These are phyloP conservation scores for Salpingus planirostris DNA, from an alignment of 2,888 invertebrate species.

Conservation along the genomic window DNA sequence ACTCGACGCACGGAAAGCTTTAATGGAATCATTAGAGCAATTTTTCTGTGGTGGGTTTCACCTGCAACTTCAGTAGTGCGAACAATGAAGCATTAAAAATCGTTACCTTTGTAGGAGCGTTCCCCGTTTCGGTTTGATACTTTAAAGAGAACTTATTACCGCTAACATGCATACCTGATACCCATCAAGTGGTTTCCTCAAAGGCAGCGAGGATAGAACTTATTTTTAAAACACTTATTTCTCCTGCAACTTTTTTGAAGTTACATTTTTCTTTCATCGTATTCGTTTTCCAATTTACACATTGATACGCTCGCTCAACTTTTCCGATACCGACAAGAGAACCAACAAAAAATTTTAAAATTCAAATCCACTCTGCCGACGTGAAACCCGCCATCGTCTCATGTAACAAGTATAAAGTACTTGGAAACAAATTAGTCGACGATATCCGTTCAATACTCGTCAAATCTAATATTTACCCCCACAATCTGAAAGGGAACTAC, in stretches of 20 bases:
- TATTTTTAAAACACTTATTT: constrained; percentile 15
- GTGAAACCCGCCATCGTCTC: background rate
- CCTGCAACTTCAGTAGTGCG: too few relatives aligned
- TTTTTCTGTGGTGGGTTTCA: too few relatives aligned
- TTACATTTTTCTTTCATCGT: constrained; percentile 20
- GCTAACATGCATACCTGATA: constrained; percentile 25
- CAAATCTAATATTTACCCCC: too few relatives aligned
- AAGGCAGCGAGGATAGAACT: constrained; percentile 9
- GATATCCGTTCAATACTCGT: too few relatives aligned
- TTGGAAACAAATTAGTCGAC: constrained; percentile 7
- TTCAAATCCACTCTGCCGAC: constrained; percentile 4
- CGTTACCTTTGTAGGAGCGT: constrained; percentile 11
- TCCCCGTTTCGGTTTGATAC: constrained; percentile 14
- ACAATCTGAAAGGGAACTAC: too few relatives aligned
- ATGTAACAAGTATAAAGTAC: constrained; percentile 1
- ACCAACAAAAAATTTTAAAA: constrained; percentile 10
- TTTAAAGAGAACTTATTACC: constrained; percentile 24
- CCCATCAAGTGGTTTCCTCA: constrained; percentile 23
- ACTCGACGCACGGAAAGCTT: too few relatives aligned
- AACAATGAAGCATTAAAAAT: constrained; percentile 7
- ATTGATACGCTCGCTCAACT: constrained; percentile 18
- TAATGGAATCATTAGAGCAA: too few relatives aligned
- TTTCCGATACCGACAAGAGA: constrained; percentile 14
- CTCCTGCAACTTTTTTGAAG: constrained; percentile 13
- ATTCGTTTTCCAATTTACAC: constrained; percentile 20